Base-by-base conservation (phyloP, 1,140 invertebrate genomes). In the Matsumurasca onukii region DNA sequence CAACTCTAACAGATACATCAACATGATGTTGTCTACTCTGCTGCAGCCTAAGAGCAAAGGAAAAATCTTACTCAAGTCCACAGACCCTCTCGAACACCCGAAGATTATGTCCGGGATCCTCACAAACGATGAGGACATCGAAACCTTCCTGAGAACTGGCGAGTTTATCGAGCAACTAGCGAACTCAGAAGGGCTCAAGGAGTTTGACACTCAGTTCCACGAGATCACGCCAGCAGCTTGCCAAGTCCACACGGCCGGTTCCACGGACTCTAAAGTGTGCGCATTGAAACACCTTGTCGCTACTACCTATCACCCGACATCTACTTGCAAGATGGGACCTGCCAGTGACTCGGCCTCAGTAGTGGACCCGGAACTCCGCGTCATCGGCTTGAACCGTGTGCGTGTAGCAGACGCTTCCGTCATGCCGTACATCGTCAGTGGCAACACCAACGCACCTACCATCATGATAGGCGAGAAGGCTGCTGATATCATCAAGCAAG, bases 91-190 rank as follows among this genome's bases (percentile, higher is more conserved):
- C 17, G 82, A 86, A 0, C 83, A 89, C 73, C 94, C 94, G 0
- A 76, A 85, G 2, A 92, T 97, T 45, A 88, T 91, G 76, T 90
- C 93, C 0, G 91, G 91, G 74, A 94, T 93, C 75, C 89, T 89
- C 48, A 77, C 84, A 0, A 80, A 90, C 77, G 85, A 86, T 0
- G 76, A 83, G 1, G 91, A 93, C 74, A 78, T 91, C 9, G 83
- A 86, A 71, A 77, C 87, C 34, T 77, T 92, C 77, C 85, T 92
- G 75, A 79, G 79, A 74, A 61, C 63, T 2, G 25, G 75, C 3
- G 62, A 65, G 17, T 24, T 75, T 15, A 45, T 67, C 1, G 13
- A 24, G 0, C 13, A 31, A 1, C 30, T 73, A 20, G 49, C 25
- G 0, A 61, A 73, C 24, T 75, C 77, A 0, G 49, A 70, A 31